These are phyloP conservation scores for Halcyon chelicuti DNA, from an alignment of 2,797 vertebrate genomes.

Conservation along the genomic window DNA sequence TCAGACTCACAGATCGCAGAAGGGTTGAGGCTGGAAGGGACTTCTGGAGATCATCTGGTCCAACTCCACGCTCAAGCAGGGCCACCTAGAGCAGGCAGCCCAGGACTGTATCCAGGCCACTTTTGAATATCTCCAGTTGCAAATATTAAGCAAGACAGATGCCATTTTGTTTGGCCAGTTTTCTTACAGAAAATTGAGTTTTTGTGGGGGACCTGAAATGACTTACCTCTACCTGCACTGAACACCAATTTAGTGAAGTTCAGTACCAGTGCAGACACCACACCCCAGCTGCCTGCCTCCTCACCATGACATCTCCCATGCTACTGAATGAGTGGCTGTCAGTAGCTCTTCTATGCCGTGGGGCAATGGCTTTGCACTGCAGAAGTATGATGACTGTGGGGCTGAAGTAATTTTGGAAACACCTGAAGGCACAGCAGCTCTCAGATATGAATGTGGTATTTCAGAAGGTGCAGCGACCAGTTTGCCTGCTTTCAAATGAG, in stretches of 20 bases:
- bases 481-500: background rate
- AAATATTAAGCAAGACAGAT: background rate
- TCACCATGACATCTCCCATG: rapidly evolving
- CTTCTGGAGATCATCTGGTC: background rate
- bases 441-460: background rate
- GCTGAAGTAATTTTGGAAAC: background rate
- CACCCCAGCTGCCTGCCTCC: rapidly evolving
- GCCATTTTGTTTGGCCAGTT: background rate
- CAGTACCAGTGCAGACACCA: background rate
- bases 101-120: rapidly evolving
- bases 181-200: background rate
- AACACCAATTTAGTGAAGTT: background rate
- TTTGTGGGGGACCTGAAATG: background rate
- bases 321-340: background rate
- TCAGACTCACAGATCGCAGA: background rate
- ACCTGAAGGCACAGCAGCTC: background rate
- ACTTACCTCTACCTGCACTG: background rate
- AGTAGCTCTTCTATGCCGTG: background rate
- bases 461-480: background rate
- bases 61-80: background rate
- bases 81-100: background rate
- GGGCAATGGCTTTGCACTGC: background rate
- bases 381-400: rapidly evolving
- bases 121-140: background rate
- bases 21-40: background rate